Base-by-base conservation (phyloP, 2,113 vertebrate genomes). In the Anthoscopus minutus region DNA sequence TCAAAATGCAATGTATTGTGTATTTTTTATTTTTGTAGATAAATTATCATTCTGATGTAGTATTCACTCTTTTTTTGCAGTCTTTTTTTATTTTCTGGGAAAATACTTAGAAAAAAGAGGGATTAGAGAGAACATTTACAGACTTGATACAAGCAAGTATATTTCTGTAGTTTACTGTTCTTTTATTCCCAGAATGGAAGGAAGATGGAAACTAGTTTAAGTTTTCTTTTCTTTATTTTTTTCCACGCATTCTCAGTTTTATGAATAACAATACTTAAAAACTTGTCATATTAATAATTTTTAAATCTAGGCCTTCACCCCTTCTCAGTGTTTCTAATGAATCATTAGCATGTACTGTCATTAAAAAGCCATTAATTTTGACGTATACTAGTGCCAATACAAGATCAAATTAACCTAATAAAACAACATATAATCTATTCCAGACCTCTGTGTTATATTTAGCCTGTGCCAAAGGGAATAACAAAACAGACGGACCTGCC, bases 361-460 rank as follows among this genome's bases (percentile, higher is more conserved):
- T 93, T 96, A 92, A 93, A 94, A 97, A 87, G 7, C 9, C 23
- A 91, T 95, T 95, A 92, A 72, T 91, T 93, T 79, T 91, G 84
- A 76, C 3, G 0, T 54, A 33, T 76, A 37, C 23, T 57, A 77
- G 82, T 89, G 70, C 44, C 57, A 91, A 82, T 88, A 73, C 28
- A 73, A 45, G 62, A 69, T 76, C 53, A 74, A 80, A 89, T 94
- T 94, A 81, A 65, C 93, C 51, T 81, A 30, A 51, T 87, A 72
- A 81, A 74, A 37, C 12, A 67, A 56, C 65, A 78, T 48, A n/a
- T 40, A 85, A 62, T 81, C 64, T 70, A 19, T 89, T 91, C 76
- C 37, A 94, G 40, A 69, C 19, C 20, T 81, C 7, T 48, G 11
- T 65, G 28, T 65, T 80, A 69, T 82, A 80, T 76, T 80, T 80